Base-by-base conservation (phyloP, 1,140 invertebrate species). In the Hyphantria cunea region DNA sequence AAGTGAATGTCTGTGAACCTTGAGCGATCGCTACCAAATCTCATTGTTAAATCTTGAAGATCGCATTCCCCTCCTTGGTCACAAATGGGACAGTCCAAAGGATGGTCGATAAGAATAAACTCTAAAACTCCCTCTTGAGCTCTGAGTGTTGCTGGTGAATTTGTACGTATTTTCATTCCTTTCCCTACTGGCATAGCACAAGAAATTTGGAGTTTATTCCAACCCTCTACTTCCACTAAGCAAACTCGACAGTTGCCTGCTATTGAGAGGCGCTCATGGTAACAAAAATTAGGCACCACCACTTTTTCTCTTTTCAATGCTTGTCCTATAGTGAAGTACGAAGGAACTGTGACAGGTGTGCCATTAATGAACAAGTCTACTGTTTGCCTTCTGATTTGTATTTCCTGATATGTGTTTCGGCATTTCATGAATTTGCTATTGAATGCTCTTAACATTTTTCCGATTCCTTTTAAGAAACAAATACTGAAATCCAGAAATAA, bases 21-120 rank as follows among this genome's bases (percentile, higher is more conserved):
- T 52, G 97, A 97, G 54, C 97, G 93, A 91, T 99, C 99, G 70
- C 94, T 97, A 0, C 99, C 99, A 91, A 99, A 99, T 31, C 96
- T 96, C 98, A 99, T 99, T 8, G 97, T 97, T 84, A 99, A 97
- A 92, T 99, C 98, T 93, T 99, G 96, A 15, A 99, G 92, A 92
- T 99, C 98, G 89, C 98, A 99, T 92, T 99, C 98, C 0, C 99
- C 99, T 31, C 98, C 99, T 91, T 99, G 99, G 91, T 99, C 99
- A 93, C 99, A 99, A 91, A 99, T 99, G 0, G 99, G 99, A 91
- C 99, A 99, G 92, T 99, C 99, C 3, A 99, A 91, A 0, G 99
- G 99, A 93, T 99, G 99, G 83, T 99, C 99, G 31, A 99, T 95
- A 13, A 99, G 90, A 49, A 99, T 91, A 86, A 99, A 99, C 90